Base-by-base conservation (phyloP, 1,140 invertebrate genomes). In the Chrysoperla carnea region DNA sequence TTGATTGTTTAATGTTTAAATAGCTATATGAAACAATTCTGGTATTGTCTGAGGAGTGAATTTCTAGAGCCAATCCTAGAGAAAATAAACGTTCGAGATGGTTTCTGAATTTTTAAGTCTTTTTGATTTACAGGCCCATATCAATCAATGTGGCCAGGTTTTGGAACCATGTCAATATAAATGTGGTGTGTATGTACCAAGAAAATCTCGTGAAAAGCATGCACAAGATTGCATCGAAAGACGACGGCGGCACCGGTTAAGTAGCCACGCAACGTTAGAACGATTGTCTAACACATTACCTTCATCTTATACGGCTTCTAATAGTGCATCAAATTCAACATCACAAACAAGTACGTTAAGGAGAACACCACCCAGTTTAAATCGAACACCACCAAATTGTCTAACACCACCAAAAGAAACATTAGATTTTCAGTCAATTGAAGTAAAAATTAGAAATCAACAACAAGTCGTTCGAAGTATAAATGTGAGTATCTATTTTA, bases 161-260 rank as follows among this genome's bases (percentile, higher is more conserved):
- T 47, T 81, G 36, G 73, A 78, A 50, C 70, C 76, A 52, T 82
- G 78, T 43, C 65, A 71, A 0, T 61, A 71, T 45, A 66, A 70
- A 35, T 82, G 78, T 44, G 73, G 73, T 1, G 70, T 68, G n/a
- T 81, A 76, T 57, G 62, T 80, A 11, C 69, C 72, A 33, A 61
- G 78, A 37, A 69, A 66, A 38, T 66, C 68, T 17, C 65, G 69
- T 51, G 60, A 68, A 3, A 60, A 64, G 1, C 78, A 81, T 45
- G 53, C 65, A 17, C 65, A 60, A 41, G 65, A 70, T 17, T 79
- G 77, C 49, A 64, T 64, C 0, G 61, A 70, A 40, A 42, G 39
- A 43, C 42, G 42, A 14, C 12, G 12, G 3, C 8, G 23, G 5
- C 17, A 23, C 3, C 28, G n/a, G 5, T 14, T 23, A 37, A 42